A percentile compares a stretch with the other conserved stretches of the same genome.
Conservation (phyloP, 1,140 invertebrate genomes). For the Antheraea pernyi region DNA sequence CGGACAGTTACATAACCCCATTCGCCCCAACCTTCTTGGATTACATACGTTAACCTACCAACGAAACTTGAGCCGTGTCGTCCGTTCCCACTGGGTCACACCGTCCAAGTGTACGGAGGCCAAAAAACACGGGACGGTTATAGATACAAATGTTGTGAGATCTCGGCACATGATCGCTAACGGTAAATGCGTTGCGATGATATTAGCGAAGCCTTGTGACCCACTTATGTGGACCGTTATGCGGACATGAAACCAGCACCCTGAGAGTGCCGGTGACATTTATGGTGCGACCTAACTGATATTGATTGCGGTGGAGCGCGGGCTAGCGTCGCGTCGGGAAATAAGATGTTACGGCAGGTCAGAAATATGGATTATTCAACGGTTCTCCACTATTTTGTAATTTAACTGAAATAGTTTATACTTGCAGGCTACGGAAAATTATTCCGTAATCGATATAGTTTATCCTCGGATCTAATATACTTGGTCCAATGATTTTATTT, state of each 20-base stretch:
- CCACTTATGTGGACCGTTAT: slow-evolving; percentile 56
- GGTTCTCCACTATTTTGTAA: background rate
- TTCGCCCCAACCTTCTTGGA: slow-evolving; percentile 43
- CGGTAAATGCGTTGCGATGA: slow-evolving; percentile 47
- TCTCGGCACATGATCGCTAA: slow-evolving; percentile 52
- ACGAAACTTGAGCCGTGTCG: slow-evolving; percentile 21
- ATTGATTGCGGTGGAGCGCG: background rate
- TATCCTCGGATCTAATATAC: background rate
- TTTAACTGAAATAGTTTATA: background rate
- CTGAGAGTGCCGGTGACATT: slow-evolving; percentile 26
- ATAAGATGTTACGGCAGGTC: slow-evolving; percentile 12
- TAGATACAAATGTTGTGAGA: slow-evolving; percentile 40
- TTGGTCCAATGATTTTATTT: background rate
- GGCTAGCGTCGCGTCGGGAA: background rate
- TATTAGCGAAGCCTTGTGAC: slow-evolving; percentile 71
- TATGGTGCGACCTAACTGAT: slow-evolving; percentile 17
- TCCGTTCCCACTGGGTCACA: background rate
- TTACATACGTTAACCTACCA: slow-evolving; percentile 34
- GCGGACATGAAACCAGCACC: slow-evolving; percentile 55
- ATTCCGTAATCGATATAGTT: background rate
- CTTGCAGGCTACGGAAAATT: background rate
- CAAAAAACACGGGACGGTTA: slow-evolving; percentile 14
- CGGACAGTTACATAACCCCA: slow-evolving; percentile 51
- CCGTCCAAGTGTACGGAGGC: background rate
- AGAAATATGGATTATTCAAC: background rate